A percentile compares a stretch with the other conserved stretches of the same genome.
Evolutionary conservation across 2,797 vertebrate species (phyloP).

Genomic region (Nannoperca obscura): DNA sequence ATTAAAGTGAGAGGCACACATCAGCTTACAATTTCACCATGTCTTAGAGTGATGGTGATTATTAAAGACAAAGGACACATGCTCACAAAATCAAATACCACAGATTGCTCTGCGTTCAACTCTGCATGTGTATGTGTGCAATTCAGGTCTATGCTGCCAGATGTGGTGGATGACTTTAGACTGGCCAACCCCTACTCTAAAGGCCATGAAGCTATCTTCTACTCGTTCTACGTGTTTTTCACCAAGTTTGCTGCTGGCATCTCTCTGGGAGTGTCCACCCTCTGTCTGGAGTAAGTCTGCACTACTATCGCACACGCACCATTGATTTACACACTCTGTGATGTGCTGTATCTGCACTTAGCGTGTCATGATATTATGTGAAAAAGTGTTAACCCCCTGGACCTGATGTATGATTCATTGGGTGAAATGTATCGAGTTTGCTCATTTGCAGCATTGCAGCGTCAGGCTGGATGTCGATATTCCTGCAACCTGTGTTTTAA

Average conservation of each 20-base stretch:
- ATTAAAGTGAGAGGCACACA: conserved; percentile 32
- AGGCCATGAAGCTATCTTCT: conserved; percentile 98
- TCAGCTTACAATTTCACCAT: conserved; percentile 13
- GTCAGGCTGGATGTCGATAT: conserved; percentile 24
- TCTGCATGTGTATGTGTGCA: conserved; percentile 29
- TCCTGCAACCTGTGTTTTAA: conserved; percentile 42
- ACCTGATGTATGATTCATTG: conserved; percentile 32
- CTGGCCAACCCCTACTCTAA: conserved; percentile 87
- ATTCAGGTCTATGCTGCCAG: conserved; percentile 97
- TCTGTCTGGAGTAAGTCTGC: conserved; percentile 92
- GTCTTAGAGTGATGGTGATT: conserved; percentile 3
- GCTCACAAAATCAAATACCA: conserved; percentile 9
- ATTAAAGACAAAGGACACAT: conserved; percentile 16
- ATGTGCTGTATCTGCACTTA: conserved; percentile 2
- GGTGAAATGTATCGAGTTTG: conserved; percentile 28
- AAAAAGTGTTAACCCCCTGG: conserved; percentile 27
- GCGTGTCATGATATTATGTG: conserved; percentile 8
- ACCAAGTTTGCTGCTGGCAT: conserved; percentile 93
- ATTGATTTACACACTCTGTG: neutral
- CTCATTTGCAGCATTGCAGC: conserved; percentile 29
- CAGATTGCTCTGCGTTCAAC: neutral
- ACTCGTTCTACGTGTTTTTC: conserved; percentile 97
- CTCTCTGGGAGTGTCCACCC: conserved; percentile 94
- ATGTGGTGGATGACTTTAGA: conserved; percentile 96
- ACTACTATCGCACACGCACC: conserved; percentile 9